Evolutionary conservation across 1,140 invertebrate species (phyloP), one percentile per base, ranked within the genome.

Genomic region (Drosophila subpulchrella): DNA sequence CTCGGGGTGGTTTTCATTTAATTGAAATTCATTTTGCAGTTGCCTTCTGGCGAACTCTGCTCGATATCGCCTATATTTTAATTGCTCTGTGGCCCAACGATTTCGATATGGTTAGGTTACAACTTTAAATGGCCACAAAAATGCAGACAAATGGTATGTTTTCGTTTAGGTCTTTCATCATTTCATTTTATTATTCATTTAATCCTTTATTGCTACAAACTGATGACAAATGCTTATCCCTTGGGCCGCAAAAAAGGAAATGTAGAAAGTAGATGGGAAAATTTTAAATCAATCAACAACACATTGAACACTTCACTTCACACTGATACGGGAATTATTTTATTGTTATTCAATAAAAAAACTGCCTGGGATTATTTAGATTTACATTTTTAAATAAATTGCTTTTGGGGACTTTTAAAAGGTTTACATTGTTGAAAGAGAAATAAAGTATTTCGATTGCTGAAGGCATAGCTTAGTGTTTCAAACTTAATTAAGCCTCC

Each of bases 201-300:
- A 71, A 72, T 58, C 68, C 44, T 42, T 58, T 50, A 72, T 72
- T 48, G 44, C 51, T 34, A 71, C 44, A 70, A 60, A 58, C 68
- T 36, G 68, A 75, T 75, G 72, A 75, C 44, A 44, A 75, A 75
- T 63, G 58, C 15, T 75, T 50, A 63, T 75, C 34, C 51, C 51
- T 34, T 36, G 10, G 59, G 51, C 51, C 20, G 32, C 13, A 32
- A 58, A 71, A 71, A 50, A 32, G 36, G 20, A 47, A 42, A 72
- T 32, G 20, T 8, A 2, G 2, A 36, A 71, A 70, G 47, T 57
- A 71, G 24, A 58, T 42, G 68, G 44, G 20, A 17, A 71, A 67
- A 71, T 71, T 72, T 36, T 71, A 58, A 71, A 72, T 71, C 68
- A 72, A 72, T 72, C 68, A 71, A 71, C 68, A 41, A 32, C 42